A percentile compares a stretch with the other conserved stretches of the same genome.
Evolutionary conservation across 2,113 vertebrate species (phyloP).

Genomic region (Falcunculus frontatus): DNA sequence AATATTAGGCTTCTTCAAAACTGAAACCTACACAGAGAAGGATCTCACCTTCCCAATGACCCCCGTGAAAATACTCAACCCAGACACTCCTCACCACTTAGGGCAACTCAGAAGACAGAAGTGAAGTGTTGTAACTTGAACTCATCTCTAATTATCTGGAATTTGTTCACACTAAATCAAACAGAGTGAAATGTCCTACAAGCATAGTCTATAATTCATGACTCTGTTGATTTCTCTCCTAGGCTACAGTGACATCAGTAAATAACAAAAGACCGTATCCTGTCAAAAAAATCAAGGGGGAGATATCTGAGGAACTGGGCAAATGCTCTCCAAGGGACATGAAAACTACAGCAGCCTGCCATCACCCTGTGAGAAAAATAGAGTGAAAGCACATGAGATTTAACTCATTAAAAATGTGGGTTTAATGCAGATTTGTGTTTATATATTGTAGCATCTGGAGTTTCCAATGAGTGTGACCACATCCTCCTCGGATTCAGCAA

Average conservation of each 20-base stretch:
- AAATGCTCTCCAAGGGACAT: neutral
- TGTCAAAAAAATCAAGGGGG: conserved; percentile 19
- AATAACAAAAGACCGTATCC: conserved; percentile 34
- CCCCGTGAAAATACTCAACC: neutral
- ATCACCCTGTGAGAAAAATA: neutral
- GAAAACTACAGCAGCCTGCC: neutral
- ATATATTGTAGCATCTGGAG: conserved; percentile 16
- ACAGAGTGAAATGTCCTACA: neutral
- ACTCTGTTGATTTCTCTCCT: conserved; percentile 51
- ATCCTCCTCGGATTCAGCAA: conserved; percentile 24
- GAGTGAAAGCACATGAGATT: neutral
- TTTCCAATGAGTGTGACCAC: conserved; percentile 27
- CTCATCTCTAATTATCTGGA: neutral
- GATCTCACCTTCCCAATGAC: neutral
- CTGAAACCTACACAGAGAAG: neutral
- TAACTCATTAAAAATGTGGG: conserved; percentile 11
- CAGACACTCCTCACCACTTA: neutral
- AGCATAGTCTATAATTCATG: conserved; percentile 14
- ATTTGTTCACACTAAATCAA: conserved; percentile 18
- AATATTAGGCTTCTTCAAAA: neutral
- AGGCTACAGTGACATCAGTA: conserved; percentile 56
- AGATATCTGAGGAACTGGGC: neutral
- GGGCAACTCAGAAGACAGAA: neutral
- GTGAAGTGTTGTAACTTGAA: neutral
- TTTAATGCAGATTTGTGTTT: conserved; percentile 16